These are phyloP conservation scores for Thryonomys swinderianus DNA, from an alignment of 2,113 vertebrate genomes.

Conservation along the genomic window DNA sequence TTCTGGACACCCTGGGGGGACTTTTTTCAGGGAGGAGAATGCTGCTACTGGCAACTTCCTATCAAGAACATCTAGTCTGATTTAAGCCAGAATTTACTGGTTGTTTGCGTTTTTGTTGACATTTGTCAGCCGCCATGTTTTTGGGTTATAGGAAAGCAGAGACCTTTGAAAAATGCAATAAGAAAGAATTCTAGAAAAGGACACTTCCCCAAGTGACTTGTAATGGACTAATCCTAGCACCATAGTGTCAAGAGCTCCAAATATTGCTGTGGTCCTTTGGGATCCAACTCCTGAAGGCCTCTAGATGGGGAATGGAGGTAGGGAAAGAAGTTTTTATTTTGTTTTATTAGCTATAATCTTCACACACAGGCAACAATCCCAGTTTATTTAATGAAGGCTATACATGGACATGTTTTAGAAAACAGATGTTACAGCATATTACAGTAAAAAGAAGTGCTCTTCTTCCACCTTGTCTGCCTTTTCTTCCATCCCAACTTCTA, in stretches of 20 bases:
- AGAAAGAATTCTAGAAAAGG: neutral
- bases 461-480: neutral
- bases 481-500: neutral
- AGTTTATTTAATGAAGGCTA: neutral
- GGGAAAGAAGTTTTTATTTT: neutral
- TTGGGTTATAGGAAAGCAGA: slow-evolving; percentile 63
- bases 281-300: neutral
- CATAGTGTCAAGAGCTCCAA: neutral
- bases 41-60: slow-evolving; percentile 80
- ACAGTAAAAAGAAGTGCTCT: neutral
- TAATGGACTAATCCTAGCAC: neutral
- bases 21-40: slow-evolving; percentile 82
- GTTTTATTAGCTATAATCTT: neutral
- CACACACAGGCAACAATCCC: neutral
- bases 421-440: neutral
- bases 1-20: slow-evolving; percentile 76
- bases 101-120: slow-evolving; percentile 81
- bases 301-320: neutral
- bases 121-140: slow-evolving; percentile 75
- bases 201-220: neutral
- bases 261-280: neutral
- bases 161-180: slow-evolving; percentile 59
- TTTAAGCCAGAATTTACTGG: slow-evolving; percentile 71
- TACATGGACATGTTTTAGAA: neutral
- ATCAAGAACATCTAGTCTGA: slow-evolving; percentile 82